Evolutionary conservation across 2,113 vertebrate genomes (phyloP).

Genomic region (Cardinalis cardinalis): DNA sequence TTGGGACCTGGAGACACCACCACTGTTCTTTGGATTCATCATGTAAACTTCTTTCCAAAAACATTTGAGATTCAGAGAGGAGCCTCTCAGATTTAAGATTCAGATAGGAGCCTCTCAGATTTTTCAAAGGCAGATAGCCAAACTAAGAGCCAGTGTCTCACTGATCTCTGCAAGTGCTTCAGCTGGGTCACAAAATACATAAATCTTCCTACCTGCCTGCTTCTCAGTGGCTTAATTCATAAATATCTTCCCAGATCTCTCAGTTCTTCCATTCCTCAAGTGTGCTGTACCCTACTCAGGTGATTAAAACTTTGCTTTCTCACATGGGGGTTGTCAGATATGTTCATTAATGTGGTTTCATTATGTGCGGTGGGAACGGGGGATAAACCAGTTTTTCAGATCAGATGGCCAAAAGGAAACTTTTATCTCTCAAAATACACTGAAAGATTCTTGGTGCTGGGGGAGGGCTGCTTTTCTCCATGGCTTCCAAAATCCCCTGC

Average conservation of each 20-base stretch:
- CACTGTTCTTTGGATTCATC: neutral
- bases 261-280: neutral
- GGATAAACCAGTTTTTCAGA: slow-evolving; percentile 7
- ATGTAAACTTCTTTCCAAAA: neutral
- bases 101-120: neutral
- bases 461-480: neutral
- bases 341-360: fast-evolving
- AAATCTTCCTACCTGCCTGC: neutral
- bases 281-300: neutral
- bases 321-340: neutral
- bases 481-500: neutral
- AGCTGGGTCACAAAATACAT: neutral
- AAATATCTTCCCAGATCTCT: neutral
- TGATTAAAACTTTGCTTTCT: neutral
- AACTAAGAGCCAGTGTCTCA: neutral
- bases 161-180: neutral
- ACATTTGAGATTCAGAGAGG: neutral
- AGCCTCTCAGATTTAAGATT: neutral
- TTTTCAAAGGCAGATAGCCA: neutral
- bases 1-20: neutral
- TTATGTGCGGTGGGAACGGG: fast-evolving
- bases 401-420: neutral
- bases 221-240: neutral
- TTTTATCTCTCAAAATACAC: neutral
- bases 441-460: neutral